Percentiles rank a stretch among this genome's conserved stretches.
These are phyloP conservation scores for Mesocricetus auratus DNA, from an alignment of 2,113 vertebrate species.

Conservation along the genomic window DNA sequence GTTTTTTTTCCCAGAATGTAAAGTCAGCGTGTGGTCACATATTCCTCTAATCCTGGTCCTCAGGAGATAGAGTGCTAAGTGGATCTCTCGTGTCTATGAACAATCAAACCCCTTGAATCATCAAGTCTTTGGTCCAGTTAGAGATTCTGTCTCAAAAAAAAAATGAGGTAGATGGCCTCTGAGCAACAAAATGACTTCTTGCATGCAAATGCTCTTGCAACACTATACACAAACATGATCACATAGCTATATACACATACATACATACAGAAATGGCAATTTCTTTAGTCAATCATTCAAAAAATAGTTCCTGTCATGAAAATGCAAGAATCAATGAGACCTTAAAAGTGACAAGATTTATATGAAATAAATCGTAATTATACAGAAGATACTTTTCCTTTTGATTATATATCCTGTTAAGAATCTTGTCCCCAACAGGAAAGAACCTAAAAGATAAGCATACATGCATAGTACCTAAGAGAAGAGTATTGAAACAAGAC, in stretches of 20 bases:
- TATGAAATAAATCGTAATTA: constrained; percentile 75
- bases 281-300: background rate
- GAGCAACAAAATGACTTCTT: too few relatives aligned
- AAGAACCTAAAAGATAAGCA: too few relatives aligned
- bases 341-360: constrained; percentile 67
- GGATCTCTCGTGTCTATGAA: too few relatives aligned
- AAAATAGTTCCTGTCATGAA: constrained; percentile 29
- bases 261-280: background rate
- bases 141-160: background rate
- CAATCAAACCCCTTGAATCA: background rate
- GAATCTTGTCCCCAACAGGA: too few relatives aligned
- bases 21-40: background rate
- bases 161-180: background rate
- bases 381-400: constrained; percentile 76
- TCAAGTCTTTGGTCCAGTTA: background rate
- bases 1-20: background rate
- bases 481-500: too few relatives aligned
- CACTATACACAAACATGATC: background rate
- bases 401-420: constrained; percentile 80
- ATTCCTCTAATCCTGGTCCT: background rate
- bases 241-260: background rate
- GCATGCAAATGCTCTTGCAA: background rate
- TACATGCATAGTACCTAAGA: too few relatives aligned
- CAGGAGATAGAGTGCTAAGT: too few relatives aligned
- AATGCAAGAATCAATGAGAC: constrained; percentile 59